These are phyloP conservation scores for Lathronympha strigana DNA, from an alignment of 2,888 invertebrate genomes.

Conservation along the genomic window DNA sequence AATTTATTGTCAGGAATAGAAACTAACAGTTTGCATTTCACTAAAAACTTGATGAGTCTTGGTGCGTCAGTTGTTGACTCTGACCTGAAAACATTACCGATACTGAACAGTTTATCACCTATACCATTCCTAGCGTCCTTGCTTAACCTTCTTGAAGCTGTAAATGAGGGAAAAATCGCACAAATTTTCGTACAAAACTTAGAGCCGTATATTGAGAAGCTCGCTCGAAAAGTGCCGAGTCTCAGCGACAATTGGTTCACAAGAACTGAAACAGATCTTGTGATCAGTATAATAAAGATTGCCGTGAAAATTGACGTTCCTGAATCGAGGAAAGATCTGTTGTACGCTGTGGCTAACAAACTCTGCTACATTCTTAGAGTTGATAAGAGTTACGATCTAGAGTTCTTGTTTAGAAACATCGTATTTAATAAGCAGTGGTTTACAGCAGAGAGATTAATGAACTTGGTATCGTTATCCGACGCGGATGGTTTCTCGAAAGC, in stretches of 20 bases:
- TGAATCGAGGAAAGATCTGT: conserved; percentile 76
- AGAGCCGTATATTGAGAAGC: conserved; percentile 68
- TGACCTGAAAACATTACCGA: conserved; percentile 68
- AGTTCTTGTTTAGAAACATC: conserved; percentile 83
- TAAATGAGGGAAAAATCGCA: conserved; percentile 65
- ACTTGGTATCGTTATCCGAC: conserved; percentile 80
- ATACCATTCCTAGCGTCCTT: conserved; percentile 72
- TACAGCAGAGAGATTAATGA: conserved; percentile 81
- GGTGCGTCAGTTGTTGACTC: conserved; percentile 65
- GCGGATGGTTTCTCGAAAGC: conserved; percentile 71
- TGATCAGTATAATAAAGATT: conserved; percentile 79
- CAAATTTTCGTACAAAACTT: conserved; percentile 67
- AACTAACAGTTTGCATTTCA: conserved; percentile 60
- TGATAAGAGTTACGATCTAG: conserved; percentile 84
- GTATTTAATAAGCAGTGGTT: conserved; percentile 86
- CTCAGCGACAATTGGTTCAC: conserved; percentile 86
- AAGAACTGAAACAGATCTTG: conserved; percentile 84
- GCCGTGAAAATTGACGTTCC: conserved; percentile 62
- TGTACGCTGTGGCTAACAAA: conserved; percentile 85
- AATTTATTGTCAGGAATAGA: conserved; percentile 73
- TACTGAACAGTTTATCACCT: conserved; percentile 67
- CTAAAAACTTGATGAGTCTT: conserved; percentile 69
- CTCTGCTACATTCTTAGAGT: conserved; percentile 84
- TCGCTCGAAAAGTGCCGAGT: conserved; percentile 65
- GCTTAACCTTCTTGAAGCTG: conserved; percentile 62